A percentile compares a stretch with the other conserved stretches of the same genome.
phyloP scores from a whole-genome alignment of 2,888 invertebrate genomes.

The Orthosia incerta region DNA sequence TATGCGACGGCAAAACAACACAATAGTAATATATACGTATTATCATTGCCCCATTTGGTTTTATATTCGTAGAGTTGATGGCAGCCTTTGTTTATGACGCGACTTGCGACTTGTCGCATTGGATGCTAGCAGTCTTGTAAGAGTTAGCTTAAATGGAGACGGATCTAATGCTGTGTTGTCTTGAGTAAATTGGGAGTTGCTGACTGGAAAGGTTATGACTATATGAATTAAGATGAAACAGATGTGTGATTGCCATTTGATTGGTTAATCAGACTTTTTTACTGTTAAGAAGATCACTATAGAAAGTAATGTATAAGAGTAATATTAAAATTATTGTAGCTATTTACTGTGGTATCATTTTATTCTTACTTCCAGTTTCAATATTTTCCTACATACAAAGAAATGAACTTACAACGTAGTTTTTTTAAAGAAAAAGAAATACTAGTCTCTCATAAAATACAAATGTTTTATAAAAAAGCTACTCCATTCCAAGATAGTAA shows the following conservation, averaged over 20 bases:
- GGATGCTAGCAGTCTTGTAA: constrained; percentile 10
- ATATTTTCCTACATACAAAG: neutral
- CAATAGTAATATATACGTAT: constrained; percentile 79
- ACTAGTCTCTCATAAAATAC: neutral
- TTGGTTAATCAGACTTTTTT: neutral
- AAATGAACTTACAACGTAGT: neutral
- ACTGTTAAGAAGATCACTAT: neutral
- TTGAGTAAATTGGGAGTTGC: constrained; percentile 22
- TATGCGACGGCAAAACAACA: constrained; percentile 79
- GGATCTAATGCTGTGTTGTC: constrained; percentile 25
- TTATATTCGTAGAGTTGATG: constrained; percentile 81
- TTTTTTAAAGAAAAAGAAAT: neutral
- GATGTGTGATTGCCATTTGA: neutral
- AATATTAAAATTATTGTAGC: neutral
- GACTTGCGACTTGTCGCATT: constrained; percentile 53
- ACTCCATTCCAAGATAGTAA: neutral
- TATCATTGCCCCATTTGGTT: constrained; percentile 86
- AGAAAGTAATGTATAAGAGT: too few relatives aligned
- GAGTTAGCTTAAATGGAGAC: constrained; percentile 32
- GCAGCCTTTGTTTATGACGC: constrained; percentile 64
- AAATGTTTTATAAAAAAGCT: neutral
- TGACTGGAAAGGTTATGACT: constrained; percentile 7
- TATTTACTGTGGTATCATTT: neutral
- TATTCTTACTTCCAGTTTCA: neutral
- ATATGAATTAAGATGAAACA: neutral